Base-by-base conservation (phyloP, 1,140 invertebrate genomes). In the Tribolium madens region DNA sequence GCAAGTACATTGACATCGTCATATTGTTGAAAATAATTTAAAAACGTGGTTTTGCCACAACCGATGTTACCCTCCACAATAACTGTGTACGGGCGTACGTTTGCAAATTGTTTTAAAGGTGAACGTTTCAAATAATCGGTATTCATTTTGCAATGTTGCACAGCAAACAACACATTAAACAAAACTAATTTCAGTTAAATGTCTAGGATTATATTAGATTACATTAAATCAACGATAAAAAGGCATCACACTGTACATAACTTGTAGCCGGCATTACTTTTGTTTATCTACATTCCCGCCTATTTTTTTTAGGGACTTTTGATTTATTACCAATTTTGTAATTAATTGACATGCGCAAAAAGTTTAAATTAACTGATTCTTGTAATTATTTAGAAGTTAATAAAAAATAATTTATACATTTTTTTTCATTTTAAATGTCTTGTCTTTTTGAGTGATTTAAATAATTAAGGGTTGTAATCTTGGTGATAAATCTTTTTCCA, bases 1-100 rank as follows among this genome's bases (percentile, higher is more conserved):
- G 82, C 60, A 10, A 83, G 71, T n/a, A 84, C 80, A 78, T 76
- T 80, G 47, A 85, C 78, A 76, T 81, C 73, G 6, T 80, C 48
- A 14, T 79, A 73, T 81, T 92, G 89, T 57, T 91, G 88, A 84
- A 97, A 97, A 87, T 96, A 91, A 80, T 96, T 91, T 6, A 98
- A 84, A 84, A 97, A 95, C 9, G 96, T 96, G 4, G 96, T 96
- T 88, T 97, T 98, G 2, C 96, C 96, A 86, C 95, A 94, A 17
- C 95, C 96, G 82, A 97, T 97, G 85, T 97, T 97, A 21, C 96
- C 96, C 86, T 97, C 96, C 3, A 97, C 92, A 36, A 94, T 90
- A 7, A 97, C 92, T 0, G 93, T 95, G 79, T 93, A 93, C 0
- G 92, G 92, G 76, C 87, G 87, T 12, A 10, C 3, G 31, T 14